phyloP scores from a whole-genome alignment of 1,140 invertebrate species.

The Drusus annulatus region DNA sequence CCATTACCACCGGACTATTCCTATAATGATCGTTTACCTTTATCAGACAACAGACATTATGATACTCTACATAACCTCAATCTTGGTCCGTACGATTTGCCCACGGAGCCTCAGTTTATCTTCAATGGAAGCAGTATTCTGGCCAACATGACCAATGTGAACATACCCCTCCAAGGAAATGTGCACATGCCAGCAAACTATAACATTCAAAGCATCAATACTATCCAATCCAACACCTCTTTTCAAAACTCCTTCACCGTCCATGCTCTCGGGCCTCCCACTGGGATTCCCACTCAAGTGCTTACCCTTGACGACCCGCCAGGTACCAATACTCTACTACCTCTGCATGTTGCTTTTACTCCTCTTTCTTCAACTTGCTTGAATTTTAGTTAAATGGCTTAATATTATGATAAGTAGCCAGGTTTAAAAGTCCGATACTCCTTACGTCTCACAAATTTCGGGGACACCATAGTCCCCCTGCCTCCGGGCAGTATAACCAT shows the following conservation, averaged over 20 bases:
- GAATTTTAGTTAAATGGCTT: too few relatives aligned
- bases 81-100: conserved; percentile 33
- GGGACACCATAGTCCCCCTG: too few relatives aligned
- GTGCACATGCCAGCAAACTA: conserved; percentile 42
- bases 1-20: not conserved
- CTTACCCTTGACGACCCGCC: conserved; percentile 46
- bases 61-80: conserved; percentile 49
- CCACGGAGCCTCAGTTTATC: conserved; percentile 40
- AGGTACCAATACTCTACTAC: conserved; percentile 17
- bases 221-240: conserved; percentile 12
- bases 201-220: conserved; percentile 40
- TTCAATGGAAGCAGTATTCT: conserved; percentile 51
- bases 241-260: conserved; percentile 48
- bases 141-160: conserved; percentile 48
- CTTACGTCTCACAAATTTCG: too few relatives aligned
- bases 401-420: too few relatives aligned
- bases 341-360: too few relatives aligned
- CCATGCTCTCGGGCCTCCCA: conserved; percentile 22
- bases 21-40: conserved; percentile 10
- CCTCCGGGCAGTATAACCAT: too few relatives aligned
- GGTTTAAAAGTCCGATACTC: too few relatives aligned
- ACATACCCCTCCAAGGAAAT: conserved; percentile 47
- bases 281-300: conserved; percentile 44
- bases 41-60: conserved; percentile 45
- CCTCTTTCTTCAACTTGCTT: too few relatives aligned